phyloP scores from a whole-genome alignment of 2,888 invertebrate genomes.

The Campaea margaritaria region DNA sequence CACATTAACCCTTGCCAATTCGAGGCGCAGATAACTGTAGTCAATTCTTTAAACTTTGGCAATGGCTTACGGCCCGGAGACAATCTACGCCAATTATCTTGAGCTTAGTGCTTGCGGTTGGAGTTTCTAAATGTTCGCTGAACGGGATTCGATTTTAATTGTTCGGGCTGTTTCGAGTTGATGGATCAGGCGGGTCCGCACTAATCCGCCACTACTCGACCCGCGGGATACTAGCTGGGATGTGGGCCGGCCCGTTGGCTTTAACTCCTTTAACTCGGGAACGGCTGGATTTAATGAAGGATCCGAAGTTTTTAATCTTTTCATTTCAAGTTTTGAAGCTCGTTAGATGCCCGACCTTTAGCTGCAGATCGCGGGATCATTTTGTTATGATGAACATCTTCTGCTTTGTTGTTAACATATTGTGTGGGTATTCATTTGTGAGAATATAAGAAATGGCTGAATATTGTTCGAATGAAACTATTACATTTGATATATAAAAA shows the following conservation, averaged over 20 bases:
- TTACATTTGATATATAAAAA: too few species aligned
- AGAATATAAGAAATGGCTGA: not conserved
- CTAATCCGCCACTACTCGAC: conserved; percentile 22
- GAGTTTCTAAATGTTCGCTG: conserved; percentile 49
- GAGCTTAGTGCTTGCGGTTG: conserved; percentile 63
- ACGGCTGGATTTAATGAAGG: conserved; percentile 22
- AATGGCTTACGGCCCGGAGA: conserved; percentile 62
- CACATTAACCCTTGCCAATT: conserved; percentile 79
- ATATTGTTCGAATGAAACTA: not conserved
- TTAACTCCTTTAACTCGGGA: conserved; percentile 23
- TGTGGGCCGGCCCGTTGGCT: conserved; percentile 4
- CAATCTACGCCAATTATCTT: conserved; percentile 79
- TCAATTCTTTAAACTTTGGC: conserved; percentile 78
- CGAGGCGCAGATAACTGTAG: conserved; percentile 67
- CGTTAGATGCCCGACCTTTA: conserved; percentile 10
- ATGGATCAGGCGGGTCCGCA: conserved; percentile 49
- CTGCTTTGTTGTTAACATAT: not conserved
- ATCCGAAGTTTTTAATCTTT: conserved; percentile 34
- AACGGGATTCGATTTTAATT: conserved; percentile 63
- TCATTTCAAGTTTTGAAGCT: conserved; percentile 36
- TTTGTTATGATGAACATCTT: not conserved
- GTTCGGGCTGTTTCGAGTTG: conserved; percentile 50
- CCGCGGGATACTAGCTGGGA: conserved; percentile 3
- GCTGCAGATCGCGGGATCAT: not conserved
- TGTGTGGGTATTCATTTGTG: not conserved